Conservation (phyloP, 2,888 invertebrate species). For the Periphyllus acericola region DNA sequence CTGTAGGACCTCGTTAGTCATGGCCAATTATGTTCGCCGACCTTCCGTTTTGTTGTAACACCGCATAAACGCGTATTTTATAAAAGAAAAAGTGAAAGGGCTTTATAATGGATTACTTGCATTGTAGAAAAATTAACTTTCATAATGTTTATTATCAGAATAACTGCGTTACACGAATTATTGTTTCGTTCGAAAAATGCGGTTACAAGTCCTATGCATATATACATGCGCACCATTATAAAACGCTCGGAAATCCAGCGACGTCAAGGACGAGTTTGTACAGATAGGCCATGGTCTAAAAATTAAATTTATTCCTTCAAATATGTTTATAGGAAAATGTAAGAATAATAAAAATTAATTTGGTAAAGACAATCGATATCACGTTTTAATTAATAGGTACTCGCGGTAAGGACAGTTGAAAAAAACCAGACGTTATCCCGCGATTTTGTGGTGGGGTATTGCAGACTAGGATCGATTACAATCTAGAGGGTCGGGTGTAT, state of each 20-base stretch:
- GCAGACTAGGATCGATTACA: too few species aligned
- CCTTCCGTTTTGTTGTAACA: slow-evolving; percentile 35
- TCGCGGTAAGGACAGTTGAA: neutral
- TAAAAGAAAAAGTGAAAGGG: slow-evolving; percentile 54
- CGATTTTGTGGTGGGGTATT: too few species aligned
- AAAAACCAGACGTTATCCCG: neutral
- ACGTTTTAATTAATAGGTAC: neutral
- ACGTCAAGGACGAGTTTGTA: neutral
- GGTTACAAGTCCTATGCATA: neutral
- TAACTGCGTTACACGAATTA: slow-evolving; percentile 25
- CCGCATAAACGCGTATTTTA: neutral
- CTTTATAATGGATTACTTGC: slow-evolving; percentile 28
- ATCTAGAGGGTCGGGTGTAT: too few species aligned
- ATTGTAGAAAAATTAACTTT: slow-evolving; percentile 43
- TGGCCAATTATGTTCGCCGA: slow-evolving; percentile 45
- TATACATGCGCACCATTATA: neutral
- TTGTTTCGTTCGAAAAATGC: slow-evolving; percentile 39
- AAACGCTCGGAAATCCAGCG: neutral
- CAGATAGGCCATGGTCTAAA: slow-evolving; percentile 28
- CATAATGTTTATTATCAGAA: slow-evolving; percentile 38
- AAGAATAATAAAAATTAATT: neutral
- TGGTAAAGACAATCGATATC: neutral
- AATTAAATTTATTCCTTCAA: slow-evolving; percentile 33
- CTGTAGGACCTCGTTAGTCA: slow-evolving; percentile 43
- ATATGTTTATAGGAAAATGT: neutral